These are phyloP conservation scores for Intellagama lesueurii DNA, from an alignment of 2,797 vertebrate species.

Conservation along the genomic window DNA sequence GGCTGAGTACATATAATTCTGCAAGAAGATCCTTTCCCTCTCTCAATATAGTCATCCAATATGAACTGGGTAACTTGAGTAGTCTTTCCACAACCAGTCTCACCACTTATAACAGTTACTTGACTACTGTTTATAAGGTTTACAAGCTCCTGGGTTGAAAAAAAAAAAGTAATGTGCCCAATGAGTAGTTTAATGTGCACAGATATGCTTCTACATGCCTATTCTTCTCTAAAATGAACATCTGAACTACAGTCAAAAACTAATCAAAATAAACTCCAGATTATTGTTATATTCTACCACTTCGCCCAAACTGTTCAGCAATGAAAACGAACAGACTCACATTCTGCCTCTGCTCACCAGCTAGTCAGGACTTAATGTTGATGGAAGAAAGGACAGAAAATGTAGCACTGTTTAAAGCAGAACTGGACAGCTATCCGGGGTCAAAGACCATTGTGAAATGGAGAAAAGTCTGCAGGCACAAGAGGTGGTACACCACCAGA, in stretches of 20 bases:
- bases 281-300: not conserved
- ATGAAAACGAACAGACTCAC: no score
- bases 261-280: not conserved
- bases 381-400: not conserved
- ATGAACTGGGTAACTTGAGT: constrained; percentile 98
- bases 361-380: not conserved
- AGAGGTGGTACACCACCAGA: not conserved
- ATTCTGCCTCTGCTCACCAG: not conserved
- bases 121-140: constrained; percentile 84
- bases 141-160: constrained; percentile 85
- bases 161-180: not conserved
- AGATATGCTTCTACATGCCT: not conserved
- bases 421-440: no score
- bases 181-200: not conserved
- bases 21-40: constrained; percentile 88
- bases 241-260: not conserved
- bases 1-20: constrained; percentile 95
- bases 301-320: not conserved
- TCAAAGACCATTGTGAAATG: no score
- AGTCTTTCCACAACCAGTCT: constrained; percentile 97
- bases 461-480: not conserved
- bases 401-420: not conserved
- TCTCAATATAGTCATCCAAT: constrained; percentile 90
- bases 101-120: constrained; percentile 94
- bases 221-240: not conserved